Evolutionary conservation across 2,797 vertebrate genomes (phyloP), one percentile per base, ranked within the genome.

Genomic region (Platalea minor): DNA sequence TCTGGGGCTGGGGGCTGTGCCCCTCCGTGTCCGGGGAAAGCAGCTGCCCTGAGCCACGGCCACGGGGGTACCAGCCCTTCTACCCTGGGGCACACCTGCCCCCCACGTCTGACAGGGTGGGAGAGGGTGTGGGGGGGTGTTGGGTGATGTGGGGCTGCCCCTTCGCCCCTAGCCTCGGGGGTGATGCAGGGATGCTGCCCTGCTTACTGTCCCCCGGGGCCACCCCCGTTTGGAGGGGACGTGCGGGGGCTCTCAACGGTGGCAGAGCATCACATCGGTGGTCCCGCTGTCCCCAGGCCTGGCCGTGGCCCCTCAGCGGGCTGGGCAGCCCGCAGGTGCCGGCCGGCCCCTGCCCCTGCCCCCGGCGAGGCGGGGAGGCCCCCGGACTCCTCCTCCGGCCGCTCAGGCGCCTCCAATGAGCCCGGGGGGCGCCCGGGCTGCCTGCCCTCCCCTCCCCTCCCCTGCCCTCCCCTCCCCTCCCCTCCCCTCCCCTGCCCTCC

Each of bases 321-420:
- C 59, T 13, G 79, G 33, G 61, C 56, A 48, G 19, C 2, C 15
- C 63, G 25, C 35, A 70, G 89, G 39, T 13, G 60, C 78, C 48
- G 3, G 17, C 23, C 46, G 87, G 88, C 56, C 54, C 7, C 79
- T 80, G 54, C 77, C 33, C 29, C 35, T 65, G 29, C 35, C 60
- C 35, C 50, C 50, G 17, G 45, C 41, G 63, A 72, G 16, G 45
- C 48, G 21, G 81, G 56, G 60, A 60, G 45, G 80, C 31, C 72
- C 61, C 59, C 9, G 37, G 63, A 80, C 96, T 94, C 70, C 88
- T 91, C 95, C 92, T 85, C 91, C 78, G 39, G 26, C 61, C 5
- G 48, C 65, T 73, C 74, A 3, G 79, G 51, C 9, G 80, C 86
- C 88, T 87, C 94, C 91, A 89, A 74, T 94, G 93, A 90, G 95